These are phyloP conservation scores for Pogoniulus pusillus DNA, from an alignment of 2,797 vertebrate species.

Conservation along the genomic window DNA sequence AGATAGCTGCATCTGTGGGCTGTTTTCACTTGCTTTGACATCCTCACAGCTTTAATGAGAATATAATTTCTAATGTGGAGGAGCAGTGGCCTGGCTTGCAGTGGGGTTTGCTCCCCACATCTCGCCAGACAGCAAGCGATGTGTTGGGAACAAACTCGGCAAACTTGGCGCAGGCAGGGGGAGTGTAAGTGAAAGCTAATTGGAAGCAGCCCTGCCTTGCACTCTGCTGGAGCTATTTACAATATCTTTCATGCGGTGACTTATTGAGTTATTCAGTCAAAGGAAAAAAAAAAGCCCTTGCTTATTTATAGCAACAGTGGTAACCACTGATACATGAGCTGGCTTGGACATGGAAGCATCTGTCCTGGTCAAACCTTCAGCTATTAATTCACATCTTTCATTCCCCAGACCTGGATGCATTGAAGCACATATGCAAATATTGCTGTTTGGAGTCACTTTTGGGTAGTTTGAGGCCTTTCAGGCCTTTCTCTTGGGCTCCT, in stretches of 20 bases:
- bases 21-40: neutral
- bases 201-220: constrained; percentile 70
- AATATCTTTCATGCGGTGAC: constrained; percentile 62
- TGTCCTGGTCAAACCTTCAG: constrained; percentile 2
- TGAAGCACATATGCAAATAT: neutral
- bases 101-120: neutral
- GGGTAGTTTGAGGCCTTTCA: neutral
- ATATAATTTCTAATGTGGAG: neutral
- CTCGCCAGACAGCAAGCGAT: neutral
- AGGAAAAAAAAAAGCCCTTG: neutral
- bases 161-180: constrained; percentile 61
- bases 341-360: constrained; percentile 5
- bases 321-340: constrained; percentile 58
- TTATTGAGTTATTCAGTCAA: constrained; percentile 66
- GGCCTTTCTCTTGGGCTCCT: neutral
- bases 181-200: constrained; percentile 65
- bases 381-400: neutral
- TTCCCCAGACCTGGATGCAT: neutral
- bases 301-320: constrained; percentile 67
- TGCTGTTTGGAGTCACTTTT: neutral
- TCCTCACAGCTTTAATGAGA: neutral
- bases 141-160: constrained; percentile 40
- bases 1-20: neutral
- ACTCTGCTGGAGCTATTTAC: constrained; percentile 67
- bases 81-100: neutral